Conservation (phyloP, 2,113 vertebrate species). For the Mesocricetus auratus region DNA sequence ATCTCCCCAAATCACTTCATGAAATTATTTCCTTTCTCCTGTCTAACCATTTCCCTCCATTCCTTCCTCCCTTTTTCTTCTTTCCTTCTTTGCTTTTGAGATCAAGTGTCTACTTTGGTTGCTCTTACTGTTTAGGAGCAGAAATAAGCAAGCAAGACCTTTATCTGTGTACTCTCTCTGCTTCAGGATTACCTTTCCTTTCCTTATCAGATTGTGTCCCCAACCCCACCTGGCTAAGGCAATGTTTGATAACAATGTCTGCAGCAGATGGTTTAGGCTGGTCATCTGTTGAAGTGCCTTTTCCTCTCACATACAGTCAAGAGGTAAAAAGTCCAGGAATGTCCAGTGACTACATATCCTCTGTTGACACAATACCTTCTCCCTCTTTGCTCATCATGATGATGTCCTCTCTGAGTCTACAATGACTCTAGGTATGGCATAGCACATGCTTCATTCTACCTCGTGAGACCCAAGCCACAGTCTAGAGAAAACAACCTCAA, state of each 20-base stretch:
- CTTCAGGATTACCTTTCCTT: background rate
- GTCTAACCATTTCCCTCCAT: rapidly evolving
- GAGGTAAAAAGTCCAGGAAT: background rate
- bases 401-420: background rate
- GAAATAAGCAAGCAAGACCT: background rate
- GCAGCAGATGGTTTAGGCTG: too few species aligned
- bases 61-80: too few species aligned
- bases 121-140: background rate
- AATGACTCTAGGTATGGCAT: rapidly evolving
- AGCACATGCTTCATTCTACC: too few species aligned
- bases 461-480: background rate
- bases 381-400: background rate
- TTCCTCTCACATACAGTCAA: background rate
- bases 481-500: background rate
- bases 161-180: background rate
- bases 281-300: background rate
- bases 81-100: background rate
- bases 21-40: background rate
- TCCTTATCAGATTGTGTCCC: background rate
- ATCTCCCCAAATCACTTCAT: background rate
- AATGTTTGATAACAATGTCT: background rate
- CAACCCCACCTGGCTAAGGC: background rate
- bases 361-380: rapidly evolving
- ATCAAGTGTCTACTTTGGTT: background rate
- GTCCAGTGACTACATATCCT: background rate